Evolutionary conservation across 37 sponge, comb jelly and placozoan genomes (phyloP), one percentile per base, ranked within the genome.

Genomic region (Cliona cf. orientalis): DNA sequence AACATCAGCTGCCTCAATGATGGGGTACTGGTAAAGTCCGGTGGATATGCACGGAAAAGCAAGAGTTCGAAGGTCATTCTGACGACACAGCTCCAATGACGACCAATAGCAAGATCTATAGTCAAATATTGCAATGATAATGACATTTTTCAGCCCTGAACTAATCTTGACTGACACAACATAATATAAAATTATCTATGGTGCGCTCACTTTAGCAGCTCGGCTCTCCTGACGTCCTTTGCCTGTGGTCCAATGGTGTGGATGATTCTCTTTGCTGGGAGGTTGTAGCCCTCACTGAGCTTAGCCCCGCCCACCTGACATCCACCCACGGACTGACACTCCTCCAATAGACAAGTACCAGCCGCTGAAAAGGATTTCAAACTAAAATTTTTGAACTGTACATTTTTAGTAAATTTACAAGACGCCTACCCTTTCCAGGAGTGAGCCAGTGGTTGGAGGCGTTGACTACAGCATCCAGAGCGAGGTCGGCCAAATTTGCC

Each of bases 231-330:
- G 22, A 34, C 63, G 11, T 86, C 72, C 34, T 71, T 59, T 2
- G 80, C 92, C 45, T 86, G 82, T 0, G 92, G 92, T 32, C 92
- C 92, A 29, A 92, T 88, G 12, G 88, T 87, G 79, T 92, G 92
- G 29, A 92, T 87, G 58, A 92, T 80, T 37, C 84, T 56, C 42
- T 41, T 80, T 4, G 92, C 87, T 29, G 92, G 88, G 3, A 92
- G 81, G 64, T 87, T 71, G 88, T 87, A 79, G 0, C 92, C 92
- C 56, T 74, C 37, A 1, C 88, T 87, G 26, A 92, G 42, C 61
- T 84, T 84, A 3, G 92, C 92, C 17, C 87, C 72, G 0, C 92
- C 92, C 29, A 74, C 80, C 3, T 26, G 66, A 57, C 92, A 92
- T 0, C 87, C 88, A 1, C 88, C 88, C 23, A 92, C 46, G 17